Evolutionary conservation across 1,140 invertebrate genomes (phyloP).

Genomic region (Drosophila carrolli): DNA sequence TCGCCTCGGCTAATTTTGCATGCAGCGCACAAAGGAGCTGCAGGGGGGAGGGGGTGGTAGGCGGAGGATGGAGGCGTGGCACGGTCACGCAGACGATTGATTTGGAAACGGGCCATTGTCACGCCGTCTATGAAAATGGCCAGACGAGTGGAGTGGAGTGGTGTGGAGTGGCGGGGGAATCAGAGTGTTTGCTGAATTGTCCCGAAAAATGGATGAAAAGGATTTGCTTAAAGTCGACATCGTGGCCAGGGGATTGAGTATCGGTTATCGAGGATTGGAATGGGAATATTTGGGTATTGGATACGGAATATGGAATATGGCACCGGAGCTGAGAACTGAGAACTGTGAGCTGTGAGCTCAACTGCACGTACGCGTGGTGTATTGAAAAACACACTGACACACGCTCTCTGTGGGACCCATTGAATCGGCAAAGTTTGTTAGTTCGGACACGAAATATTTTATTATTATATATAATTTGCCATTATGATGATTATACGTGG

Average conservation of each 20-base stretch:
- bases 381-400: constrained; percentile 49
- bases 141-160: background rate
- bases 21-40: constrained; percentile 67
- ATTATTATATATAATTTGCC: constrained; percentile 83
- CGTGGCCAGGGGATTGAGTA: constrained; percentile 12
- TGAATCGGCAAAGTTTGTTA: constrained; percentile 59
- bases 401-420: constrained; percentile 9
- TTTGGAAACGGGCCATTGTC: constrained; percentile 77
- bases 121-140: constrained; percentile 61
- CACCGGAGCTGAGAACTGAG: constrained; percentile 5
- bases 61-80: constrained; percentile 1
- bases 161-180: background rate
- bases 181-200: constrained; percentile 3
- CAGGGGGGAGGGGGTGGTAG: background rate
- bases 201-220: constrained; percentile 42
- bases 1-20: constrained; percentile 66
- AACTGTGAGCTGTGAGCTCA: constrained; percentile 1
- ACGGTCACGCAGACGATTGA: constrained; percentile 77
- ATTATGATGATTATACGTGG: constrained; percentile 81
- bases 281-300: constrained; percentile 11
- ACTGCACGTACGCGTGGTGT: constrained; percentile 69
- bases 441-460: constrained; percentile 81
- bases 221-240: constrained; percentile 58
- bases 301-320: constrained; percentile 6
- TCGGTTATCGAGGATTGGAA: background rate